Base-by-base conservation (phyloP, 2,888 invertebrate species). In the Pollenia amentaria region DNA sequence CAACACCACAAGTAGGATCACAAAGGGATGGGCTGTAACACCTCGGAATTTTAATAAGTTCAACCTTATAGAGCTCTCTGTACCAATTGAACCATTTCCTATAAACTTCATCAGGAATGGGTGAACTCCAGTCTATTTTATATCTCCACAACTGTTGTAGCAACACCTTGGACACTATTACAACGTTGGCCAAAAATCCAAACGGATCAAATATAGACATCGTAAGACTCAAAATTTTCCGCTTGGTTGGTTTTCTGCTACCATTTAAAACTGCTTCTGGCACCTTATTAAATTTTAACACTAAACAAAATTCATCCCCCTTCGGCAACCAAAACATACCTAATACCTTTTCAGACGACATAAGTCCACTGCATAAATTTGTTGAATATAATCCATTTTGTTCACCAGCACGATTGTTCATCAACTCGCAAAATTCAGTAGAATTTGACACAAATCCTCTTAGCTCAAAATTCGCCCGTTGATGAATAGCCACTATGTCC, bases 391-490 rank as follows among this genome's bases (percentile, higher is more conserved):
- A n/a, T n/a, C n/a, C n/a, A n/a, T n/a, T n/a, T n/a, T n/a, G n/a
- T n/a, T n/a, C n/a, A n/a, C n/a, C n/a, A n/a, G n/a, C n/a, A n/a
- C n/a, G n/a, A n/a, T n/a, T n/a, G 12, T 60, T 40, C 12, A 48
- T 40, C 6, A 38, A 60, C 1, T 29, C 9, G 4, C 53, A 67
- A 51, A 73, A 44, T 9, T 81, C 57, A 1, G 2, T 55, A 16
- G 85, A 81, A 48, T 88, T 87, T 3, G 85, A 88, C 10, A 73
- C 21, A 14, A 87, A 85, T 11, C 81, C 78, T 42, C 85, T 72
- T 16, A 89, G 18, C 7, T 87, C 77, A 46, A 88, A 88, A 10
- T 80, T 80, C 1, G 77, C 86, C n/a, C 65, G 14, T 3, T 44
- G n/a, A 60, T 88, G 85, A 40, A 89, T 88, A 1, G 10, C 42